A percentile compares a stretch with the other conserved stretches of the same genome.
phyloP scores from a whole-genome alignment of 2,888 invertebrate genomes.

The Macrophya alboannulata region DNA sequence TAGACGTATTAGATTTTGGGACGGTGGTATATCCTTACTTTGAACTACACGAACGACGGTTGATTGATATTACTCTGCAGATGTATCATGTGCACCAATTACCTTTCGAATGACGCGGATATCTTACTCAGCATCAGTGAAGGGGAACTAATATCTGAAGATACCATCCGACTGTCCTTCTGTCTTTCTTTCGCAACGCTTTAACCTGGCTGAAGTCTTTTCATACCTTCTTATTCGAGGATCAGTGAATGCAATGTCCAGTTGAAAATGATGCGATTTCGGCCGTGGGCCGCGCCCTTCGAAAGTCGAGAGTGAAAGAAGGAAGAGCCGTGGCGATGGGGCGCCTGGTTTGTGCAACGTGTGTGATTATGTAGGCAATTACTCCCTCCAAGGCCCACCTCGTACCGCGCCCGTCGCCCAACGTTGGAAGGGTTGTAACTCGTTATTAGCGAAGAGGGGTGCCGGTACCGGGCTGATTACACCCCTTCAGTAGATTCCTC shows the following conservation, averaged over 20 bases:
- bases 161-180: not conserved
- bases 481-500: slow-evolving; percentile 74
- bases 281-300: not conserved
- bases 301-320: not conserved
- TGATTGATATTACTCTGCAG: not conserved
- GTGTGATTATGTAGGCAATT: slow-evolving; percentile 78
- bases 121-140: not conserved
- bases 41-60: slow-evolving; percentile 17
- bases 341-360: slow-evolving; percentile 73
- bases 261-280: not conserved
- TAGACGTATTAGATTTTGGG: slow-evolving; percentile 8
- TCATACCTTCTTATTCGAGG: not conserved
- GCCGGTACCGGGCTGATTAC: slow-evolving; percentile 73
- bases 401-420: slow-evolving; percentile 57
- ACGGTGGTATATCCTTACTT: slow-evolving; percentile 1
- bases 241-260: not conserved
- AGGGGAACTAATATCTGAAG: not conserved
- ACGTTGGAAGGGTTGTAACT: slow-evolving; percentile 76
- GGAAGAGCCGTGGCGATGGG: slow-evolving; percentile 4
- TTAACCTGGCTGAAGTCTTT: not conserved
- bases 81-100: not conserved
- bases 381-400: slow-evolving; percentile 67
- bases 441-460: slow-evolving; percentile 74
- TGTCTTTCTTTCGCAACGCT: too few species aligned
- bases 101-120: not conserved